Percentiles rank a stretch among this genome's conserved stretches.
phyloP scores from a whole-genome alignment of 2,888 invertebrate species.

The Harpagoxenus sublaevis region DNA sequence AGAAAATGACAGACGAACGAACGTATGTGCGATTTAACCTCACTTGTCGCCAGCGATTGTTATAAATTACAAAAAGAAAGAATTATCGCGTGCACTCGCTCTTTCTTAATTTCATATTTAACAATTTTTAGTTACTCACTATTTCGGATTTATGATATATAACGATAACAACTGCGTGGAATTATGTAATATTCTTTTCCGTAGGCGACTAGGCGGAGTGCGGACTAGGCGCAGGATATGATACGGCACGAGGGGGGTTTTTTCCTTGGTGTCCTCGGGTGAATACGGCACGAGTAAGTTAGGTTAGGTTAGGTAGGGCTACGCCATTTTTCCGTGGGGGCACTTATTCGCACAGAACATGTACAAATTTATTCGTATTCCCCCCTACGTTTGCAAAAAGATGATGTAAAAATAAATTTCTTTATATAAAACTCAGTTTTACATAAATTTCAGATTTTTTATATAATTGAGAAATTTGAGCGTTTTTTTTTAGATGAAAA shows the following conservation, averaged over 20 bases:
- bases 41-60: not conserved
- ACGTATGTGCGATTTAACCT: not conserved
- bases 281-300: not conserved
- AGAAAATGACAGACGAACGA: not conserved
- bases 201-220: not conserved
- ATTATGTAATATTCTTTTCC: not conserved
- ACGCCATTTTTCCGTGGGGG: not conserved
- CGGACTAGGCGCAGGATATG: too few relatives aligned
- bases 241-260: not conserved
- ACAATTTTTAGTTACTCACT: constrained; percentile 12
- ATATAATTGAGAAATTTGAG: not conserved
- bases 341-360: not conserved
- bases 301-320: too few relatives aligned
- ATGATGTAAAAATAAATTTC: not conserved
- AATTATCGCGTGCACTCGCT: not conserved
- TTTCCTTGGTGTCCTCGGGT: too few relatives aligned
- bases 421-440: not conserved
- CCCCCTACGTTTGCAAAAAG: not conserved
- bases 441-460: not conserved
- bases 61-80: not conserved
- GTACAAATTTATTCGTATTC: not conserved
- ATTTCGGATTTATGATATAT: not conserved
- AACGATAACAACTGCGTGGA: not conserved
- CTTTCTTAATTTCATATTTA: not conserved
- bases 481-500: not conserved